Percentiles rank a stretch among this genome's conserved stretches.
Evolutionary conservation across 2,797 vertebrate genomes (phyloP).

Genomic region (Sarcoramphus papa): DNA sequence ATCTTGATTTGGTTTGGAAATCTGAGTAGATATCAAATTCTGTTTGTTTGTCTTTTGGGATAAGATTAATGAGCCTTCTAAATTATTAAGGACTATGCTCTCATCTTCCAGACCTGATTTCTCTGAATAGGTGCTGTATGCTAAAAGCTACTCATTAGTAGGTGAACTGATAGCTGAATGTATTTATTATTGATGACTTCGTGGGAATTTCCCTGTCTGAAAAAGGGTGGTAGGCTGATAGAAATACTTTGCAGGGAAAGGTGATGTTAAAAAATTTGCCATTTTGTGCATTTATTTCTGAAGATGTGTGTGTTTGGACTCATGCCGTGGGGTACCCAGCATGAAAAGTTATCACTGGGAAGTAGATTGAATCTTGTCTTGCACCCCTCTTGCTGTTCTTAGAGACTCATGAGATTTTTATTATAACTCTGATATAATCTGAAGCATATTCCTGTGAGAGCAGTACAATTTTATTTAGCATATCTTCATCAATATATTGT

Average conservation of each 20-base stretch:
- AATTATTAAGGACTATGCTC: slow-evolving; percentile 37
- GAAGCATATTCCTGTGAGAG: not conserved
- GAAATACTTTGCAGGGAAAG: not conserved
- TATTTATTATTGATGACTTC: slow-evolving; percentile 24
- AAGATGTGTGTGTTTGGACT: not conserved
- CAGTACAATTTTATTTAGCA: not conserved
- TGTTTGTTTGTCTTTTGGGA: slow-evolving; percentile 14
- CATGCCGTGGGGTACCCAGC: not conserved
- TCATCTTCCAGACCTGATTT: not conserved
- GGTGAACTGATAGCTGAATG: slow-evolving; percentile 2
- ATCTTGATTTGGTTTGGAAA: slow-evolving; percentile 3
- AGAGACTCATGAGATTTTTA: not conserved
- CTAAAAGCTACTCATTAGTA: not conserved
- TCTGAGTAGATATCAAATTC: not conserved
- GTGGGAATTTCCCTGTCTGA: not conserved
- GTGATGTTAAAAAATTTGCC: not conserved
- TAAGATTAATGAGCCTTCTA: not conserved
- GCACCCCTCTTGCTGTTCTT: not conserved
- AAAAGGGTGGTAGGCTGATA: not conserved
- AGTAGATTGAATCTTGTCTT: not conserved
- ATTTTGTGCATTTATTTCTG: not conserved
- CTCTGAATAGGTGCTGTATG: not conserved
- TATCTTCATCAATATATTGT: not conserved
- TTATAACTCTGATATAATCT: not conserved
- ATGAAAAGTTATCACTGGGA: not conserved